Conservation (phyloP, 2,113 vertebrate species). For the Melanerpes formicivorus region DNA sequence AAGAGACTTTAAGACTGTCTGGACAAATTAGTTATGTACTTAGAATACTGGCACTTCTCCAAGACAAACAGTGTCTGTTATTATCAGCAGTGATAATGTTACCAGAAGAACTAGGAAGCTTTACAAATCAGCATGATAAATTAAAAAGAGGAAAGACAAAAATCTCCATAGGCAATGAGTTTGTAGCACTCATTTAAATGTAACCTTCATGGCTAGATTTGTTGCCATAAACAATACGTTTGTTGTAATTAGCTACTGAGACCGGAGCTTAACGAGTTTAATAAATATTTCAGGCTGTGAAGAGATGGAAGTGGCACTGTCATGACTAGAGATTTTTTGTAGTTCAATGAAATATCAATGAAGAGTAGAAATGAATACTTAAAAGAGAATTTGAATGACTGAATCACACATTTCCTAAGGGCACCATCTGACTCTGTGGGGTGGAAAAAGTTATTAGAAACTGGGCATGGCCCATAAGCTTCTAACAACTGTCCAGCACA, state of each 20-base stretch:
- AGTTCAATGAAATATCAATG: conserved; percentile 23
- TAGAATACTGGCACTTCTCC: conserved; percentile 48
- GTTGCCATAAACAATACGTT: conserved; percentile 52
- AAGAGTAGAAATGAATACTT: conserved; percentile 41
- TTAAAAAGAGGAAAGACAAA: conserved; percentile 65
- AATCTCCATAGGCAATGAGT: conserved; percentile 17
- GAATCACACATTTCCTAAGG: conserved; percentile 31
- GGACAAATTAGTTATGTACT: conserved; percentile 61
- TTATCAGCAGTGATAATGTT: conserved; percentile 60
- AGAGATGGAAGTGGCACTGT: conserved; percentile 26
- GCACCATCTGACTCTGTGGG: background rate
- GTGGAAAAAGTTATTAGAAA: conserved; percentile 31
- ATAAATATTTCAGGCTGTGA: conserved; percentile 56
- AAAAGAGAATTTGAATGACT: conserved; percentile 10
- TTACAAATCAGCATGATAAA: conserved; percentile 68
- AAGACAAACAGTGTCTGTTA: conserved; percentile 59
- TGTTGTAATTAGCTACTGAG: conserved; percentile 68
- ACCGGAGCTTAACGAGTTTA: conserved; percentile 60
- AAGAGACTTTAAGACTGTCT: conserved; percentile 56
- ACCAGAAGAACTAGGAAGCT: conserved; percentile 52
- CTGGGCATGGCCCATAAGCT: conserved; percentile 23
- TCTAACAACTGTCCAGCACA: background rate
- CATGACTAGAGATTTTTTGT: conserved; percentile 30
- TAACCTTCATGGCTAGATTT: conserved; percentile 58
- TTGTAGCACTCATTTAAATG: conserved; percentile 61